These are phyloP conservation scores for Oncorhynchus nerka DNA, from an alignment of 2,113 vertebrate species.

Conservation along the genomic window DNA sequence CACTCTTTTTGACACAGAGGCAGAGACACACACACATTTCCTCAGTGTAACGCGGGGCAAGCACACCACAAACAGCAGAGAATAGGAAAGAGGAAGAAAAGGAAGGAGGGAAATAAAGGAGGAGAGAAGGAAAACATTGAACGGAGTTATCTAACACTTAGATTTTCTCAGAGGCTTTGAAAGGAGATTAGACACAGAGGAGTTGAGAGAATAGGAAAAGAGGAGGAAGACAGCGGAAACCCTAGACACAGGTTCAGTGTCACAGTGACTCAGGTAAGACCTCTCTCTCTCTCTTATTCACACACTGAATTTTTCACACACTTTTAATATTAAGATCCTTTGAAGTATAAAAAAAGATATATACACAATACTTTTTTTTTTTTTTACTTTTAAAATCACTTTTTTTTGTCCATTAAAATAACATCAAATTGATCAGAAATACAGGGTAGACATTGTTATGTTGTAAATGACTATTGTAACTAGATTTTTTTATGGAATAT, in stretches of 20 bases:
- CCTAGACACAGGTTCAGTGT: not conserved
- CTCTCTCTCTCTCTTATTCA: not conserved
- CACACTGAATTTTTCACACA: not conserved
- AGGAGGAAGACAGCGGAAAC: not conserved
- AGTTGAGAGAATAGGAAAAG: not conserved
- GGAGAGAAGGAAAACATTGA: not conserved
- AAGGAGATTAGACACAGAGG: constrained; percentile 1
- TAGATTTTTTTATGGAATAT: too few species aligned
- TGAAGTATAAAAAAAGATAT: too few species aligned
- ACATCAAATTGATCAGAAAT: too few species aligned
- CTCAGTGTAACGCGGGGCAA: constrained; percentile 7
- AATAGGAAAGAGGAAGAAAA: not conserved
- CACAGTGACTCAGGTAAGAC: not conserved
- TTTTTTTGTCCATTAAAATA: too few species aligned
- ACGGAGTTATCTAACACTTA: not conserved
- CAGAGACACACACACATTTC: constrained; percentile 31
- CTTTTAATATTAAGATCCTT: too few species aligned
- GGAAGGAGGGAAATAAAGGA: not conserved
- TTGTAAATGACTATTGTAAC: too few species aligned
- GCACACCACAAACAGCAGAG: not conserved
- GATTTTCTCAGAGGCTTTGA: not conserved
- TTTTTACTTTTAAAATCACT: too few species aligned
- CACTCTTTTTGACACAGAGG: not conserved
- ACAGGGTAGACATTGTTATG: too few species aligned
- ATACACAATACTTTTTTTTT: too few species aligned